phyloP scores from a whole-genome alignment of 2,888 invertebrate species.

The Brenthis daphne region DNA sequence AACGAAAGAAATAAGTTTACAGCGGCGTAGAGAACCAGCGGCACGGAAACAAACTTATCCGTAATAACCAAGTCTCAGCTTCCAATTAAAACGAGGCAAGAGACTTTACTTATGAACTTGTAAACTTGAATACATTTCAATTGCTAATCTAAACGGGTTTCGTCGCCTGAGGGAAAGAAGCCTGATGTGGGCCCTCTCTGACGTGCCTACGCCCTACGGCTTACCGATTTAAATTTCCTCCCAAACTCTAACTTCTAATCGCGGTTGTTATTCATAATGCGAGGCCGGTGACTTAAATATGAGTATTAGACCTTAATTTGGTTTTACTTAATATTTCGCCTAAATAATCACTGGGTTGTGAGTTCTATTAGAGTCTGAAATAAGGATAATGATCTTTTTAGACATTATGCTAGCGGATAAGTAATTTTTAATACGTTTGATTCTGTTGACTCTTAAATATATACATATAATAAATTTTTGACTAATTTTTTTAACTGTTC shows the following conservation, averaged over 20 bases:
- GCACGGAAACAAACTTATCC: conserved; percentile 22
- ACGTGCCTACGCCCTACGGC: conserved; percentile 39
- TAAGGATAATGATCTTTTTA: neutral
- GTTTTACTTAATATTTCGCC: conserved; percentile 6
- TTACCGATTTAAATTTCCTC: conserved; percentile 38
- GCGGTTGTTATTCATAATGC: conserved; percentile 20
- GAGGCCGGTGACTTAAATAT: neutral
- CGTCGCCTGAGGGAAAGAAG: conserved; percentile 32
- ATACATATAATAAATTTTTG: no score
- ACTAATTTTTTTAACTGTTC: no score
- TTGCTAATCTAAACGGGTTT: conserved; percentile 42
- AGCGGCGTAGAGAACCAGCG: conserved; percentile 15
- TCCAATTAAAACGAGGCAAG: conserved; percentile 41
- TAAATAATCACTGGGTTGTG: conserved; percentile 1
- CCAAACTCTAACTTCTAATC: conserved; percentile 27
- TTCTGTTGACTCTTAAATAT: no score
- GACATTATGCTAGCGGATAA: neutral
- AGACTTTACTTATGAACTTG: conserved; percentile 42
- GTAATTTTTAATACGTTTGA: neutral
- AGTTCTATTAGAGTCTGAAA: neutral
- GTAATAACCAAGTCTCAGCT: conserved; percentile 27
- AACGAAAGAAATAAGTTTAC: conserved; percentile 14
- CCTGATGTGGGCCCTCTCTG: conserved; percentile 33
- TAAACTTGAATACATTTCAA: conserved; percentile 45
- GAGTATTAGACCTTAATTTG: conserved; percentile 6